These are phyloP conservation scores for Morphnarchus princeps DNA, from an alignment of 2,113 vertebrate species.

Conservation along the genomic window DNA sequence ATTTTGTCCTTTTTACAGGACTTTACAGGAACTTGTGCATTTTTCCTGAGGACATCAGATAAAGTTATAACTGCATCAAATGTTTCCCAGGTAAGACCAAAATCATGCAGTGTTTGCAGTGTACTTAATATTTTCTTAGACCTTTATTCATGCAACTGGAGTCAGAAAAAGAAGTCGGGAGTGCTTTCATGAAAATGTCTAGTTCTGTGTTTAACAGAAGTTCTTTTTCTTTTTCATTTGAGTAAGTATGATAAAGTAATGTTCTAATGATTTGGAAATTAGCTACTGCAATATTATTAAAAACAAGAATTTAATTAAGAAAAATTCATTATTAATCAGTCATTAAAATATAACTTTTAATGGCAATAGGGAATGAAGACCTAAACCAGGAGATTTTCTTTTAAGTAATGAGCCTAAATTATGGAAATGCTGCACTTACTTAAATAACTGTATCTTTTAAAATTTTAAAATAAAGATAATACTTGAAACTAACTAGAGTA, in stretches of 20 bases:
- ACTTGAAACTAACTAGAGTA: not conserved
- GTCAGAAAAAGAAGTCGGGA: not conserved
- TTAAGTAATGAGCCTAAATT: not conserved
- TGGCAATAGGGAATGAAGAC: not conserved
- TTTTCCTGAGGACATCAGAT: constrained; percentile 78
- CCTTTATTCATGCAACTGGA: not conserved
- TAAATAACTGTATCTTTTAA: not conserved
- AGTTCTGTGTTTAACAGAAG: not conserved
- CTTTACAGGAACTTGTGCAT: constrained; percentile 76
- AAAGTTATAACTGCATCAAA: constrained; percentile 75
- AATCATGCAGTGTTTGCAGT: not conserved
- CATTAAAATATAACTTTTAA: not conserved
- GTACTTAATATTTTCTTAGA: not conserved
- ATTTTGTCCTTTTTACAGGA: constrained; percentile 58
- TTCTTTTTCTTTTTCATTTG: not conserved
- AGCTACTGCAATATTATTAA: not conserved
- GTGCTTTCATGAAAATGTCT: not conserved
- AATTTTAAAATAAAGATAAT: not conserved
- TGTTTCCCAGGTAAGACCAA: constrained; percentile 74
- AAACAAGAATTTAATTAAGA: not conserved
- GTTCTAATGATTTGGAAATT: not conserved
- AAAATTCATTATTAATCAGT: not conserved
- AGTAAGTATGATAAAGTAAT: not conserved
- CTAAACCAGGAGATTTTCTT: not conserved
- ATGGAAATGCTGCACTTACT: not conserved